A percentile compares a stretch with the other conserved stretches of the same genome.
These are phyloP conservation scores for Fragum fragum DNA, from an alignment of 2,888 invertebrate genomes.

Conservation along the genomic window DNA sequence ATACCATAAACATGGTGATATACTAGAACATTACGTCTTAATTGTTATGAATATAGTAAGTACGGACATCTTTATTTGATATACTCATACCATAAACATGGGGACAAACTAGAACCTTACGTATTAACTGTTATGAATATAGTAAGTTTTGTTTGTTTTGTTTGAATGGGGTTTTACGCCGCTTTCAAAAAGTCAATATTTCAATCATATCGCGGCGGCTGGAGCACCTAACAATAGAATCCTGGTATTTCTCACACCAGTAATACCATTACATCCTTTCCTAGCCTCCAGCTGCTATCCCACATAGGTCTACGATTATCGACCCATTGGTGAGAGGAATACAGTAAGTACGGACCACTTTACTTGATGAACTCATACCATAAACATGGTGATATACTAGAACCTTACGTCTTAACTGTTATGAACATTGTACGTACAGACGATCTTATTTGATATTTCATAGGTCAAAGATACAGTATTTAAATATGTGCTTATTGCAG, in stretches of 20 bases:
- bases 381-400: constrained; percentile 89
- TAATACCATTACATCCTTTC: too few species aligned
- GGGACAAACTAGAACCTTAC: constrained; percentile 92
- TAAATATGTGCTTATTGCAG: too few species aligned
- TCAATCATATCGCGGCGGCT: too few species aligned
- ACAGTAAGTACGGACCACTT: constrained; percentile 91
- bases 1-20: constrained; percentile 88
- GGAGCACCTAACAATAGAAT: too few species aligned
- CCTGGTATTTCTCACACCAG: too few species aligned
- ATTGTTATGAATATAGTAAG: constrained; percentile 97
- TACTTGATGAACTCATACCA: constrained; percentile 85
- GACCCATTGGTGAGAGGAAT: constrained; percentile 96
- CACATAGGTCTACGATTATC: too few species aligned
- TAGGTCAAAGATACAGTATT: too few species aligned
- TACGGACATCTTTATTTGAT: too few species aligned
- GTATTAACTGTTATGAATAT: constrained; percentile 97
- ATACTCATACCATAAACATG: constrained; percentile 85
- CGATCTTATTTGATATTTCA: too few species aligned
- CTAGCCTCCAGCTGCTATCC: too few species aligned
- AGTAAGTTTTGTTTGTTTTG: constrained; percentile 89
- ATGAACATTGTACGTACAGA: constrained; percentile 97
- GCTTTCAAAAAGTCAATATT: too few species aligned
- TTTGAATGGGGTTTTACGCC: constrained; percentile 92
- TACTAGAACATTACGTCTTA: constrained; percentile 93
- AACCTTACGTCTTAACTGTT: constrained; percentile 95